Evolutionary conservation across 2,888 invertebrate genomes (phyloP), one percentile per base, ranked within the genome.

Genomic region (Tiphia femorata): DNA sequence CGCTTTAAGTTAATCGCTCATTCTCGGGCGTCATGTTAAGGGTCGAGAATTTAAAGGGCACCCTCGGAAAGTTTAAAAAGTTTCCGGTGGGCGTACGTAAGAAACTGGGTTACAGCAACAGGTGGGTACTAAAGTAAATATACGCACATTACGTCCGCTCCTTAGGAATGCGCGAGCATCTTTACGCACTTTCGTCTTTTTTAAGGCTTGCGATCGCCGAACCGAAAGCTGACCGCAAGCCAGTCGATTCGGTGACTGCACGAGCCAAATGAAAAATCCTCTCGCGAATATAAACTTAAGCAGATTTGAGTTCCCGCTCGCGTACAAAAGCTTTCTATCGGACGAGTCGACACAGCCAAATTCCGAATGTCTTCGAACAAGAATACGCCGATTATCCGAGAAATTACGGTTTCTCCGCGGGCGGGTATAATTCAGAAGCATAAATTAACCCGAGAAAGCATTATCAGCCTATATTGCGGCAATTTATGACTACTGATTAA

Each of bases 61-160:
- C 67, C 64, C 68, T 64, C 63, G 64, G 63, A 71, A 74, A 77
- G 77, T 77, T 79, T 76, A 71, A 74, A 74, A 78, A 77, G 72
- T 79, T 77, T 74, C 73, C 71, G 69, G 64, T 63, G 55, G 67
- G 69, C 70, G 62, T 70, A 71, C 67, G 70, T 77, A 80, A 79
- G 78, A 77, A 80, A 78, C 72, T 78, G 70, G 78, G 79, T 79
- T 78, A 76, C 73, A 58, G 77, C 80, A 80, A 80, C 80, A 80
- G 79, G 80, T 80, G 79, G 78, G 71, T 74, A 78, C 77, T 80
- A 79, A 80, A 78, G 78, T 78, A 79, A 79, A 79, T 79, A 78
- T 75, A 76, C 79, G 79, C 79, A 77, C 77, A 78, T 78, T 78
- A 77, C 73, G 73, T 73, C 78, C 75, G 76, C 73, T 77, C 68